Base-by-base conservation (phyloP, 2,888 invertebrate species). In the Polyploca ridens region DNA sequence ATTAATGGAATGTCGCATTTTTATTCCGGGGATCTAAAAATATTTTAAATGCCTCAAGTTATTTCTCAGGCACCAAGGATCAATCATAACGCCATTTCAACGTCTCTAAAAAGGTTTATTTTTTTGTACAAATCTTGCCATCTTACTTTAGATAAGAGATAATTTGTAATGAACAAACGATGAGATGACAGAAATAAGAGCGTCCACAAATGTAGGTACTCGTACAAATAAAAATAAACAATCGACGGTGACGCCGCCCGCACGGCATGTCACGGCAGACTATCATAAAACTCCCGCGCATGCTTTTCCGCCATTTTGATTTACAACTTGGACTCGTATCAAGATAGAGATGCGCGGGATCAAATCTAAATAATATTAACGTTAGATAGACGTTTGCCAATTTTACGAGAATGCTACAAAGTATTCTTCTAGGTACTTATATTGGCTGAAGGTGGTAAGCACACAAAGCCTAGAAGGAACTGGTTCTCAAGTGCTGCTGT, bases 271-370 rank as follows among this genome's bases (percentile, higher is more conserved):
- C 5, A 63, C 59, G 74, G 83, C 85, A 83, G 19, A 54, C 41
- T 38, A 85, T 87, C 85, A 85, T 89, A 89, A 88, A 91, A 87
- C 83, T 84, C 83, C 79, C 83, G 85, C 85, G 85, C 83, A 78
- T 75, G 76, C 84, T 83, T 86, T 88, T 89, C 87, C 89, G 86
- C 88, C 85, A 89, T 90, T 84, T 84, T 89, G 88, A 91, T 90
- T 89, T 85, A 91, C 79, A 81, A 83, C 75, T 92, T 93, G 92
- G 92, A 88, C 68, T 70, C 69, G 76, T 64, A 81, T 90, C 91
- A 92, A 90, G 70, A 83, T 78, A 70, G 69, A 59, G 67, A 68
- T 67, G 72, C 65, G 69, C 60, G 59, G 70, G 72, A 72, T 69
- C 66, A 65, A 66, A 64, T 74, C 69, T 71, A 75, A 74, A 68